Evolutionary conservation across 1,140 invertebrate species (phyloP).

Genomic region (Plodia interpunctella): DNA sequence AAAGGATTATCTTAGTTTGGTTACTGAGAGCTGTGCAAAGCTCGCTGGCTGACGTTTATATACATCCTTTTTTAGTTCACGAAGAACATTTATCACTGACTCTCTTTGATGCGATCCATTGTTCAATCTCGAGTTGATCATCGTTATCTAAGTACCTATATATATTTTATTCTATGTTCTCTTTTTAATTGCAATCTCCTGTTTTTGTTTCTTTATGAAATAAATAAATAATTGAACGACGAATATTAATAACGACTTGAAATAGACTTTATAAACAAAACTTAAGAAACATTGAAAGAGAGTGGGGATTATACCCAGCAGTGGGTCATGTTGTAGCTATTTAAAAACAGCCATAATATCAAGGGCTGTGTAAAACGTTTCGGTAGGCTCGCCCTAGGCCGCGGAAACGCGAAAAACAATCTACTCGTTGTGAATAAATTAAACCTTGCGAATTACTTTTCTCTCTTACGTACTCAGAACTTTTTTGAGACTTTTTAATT

Average conservation of each 20-base stretch:
- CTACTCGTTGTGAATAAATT: slow-evolving; percentile 4
- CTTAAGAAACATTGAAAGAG: too few species aligned
- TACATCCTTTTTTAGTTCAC: slow-evolving; percentile 15
- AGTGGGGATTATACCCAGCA: too few species aligned
- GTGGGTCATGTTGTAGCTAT: too few species aligned
- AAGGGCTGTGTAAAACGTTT: too few species aligned
- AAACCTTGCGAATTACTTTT: slow-evolving; percentile 5
- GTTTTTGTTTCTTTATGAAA: too few species aligned
- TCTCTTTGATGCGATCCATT: background rate
- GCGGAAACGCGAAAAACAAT: slow-evolving; percentile 1
- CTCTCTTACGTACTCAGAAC: background rate
- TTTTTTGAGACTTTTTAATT: slow-evolving; percentile 4
- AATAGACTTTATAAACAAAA: too few species aligned
- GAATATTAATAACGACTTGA: too few species aligned
- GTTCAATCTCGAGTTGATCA: background rate
- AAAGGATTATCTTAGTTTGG: slow-evolving; percentile 13
- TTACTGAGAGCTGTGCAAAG: slow-evolving; percentile 17
- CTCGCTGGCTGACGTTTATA: slow-evolving; percentile 12
- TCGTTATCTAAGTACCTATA: too few species aligned
- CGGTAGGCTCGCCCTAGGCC: background rate
- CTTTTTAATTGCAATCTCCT: too few species aligned
- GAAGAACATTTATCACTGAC: slow-evolving; percentile 6
- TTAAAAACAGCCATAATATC: too few species aligned
- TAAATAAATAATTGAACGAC: too few species aligned
- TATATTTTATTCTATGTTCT: too few species aligned